These are phyloP conservation scores for Glareola pratincola DNA, from an alignment of 2,113 vertebrate genomes.

Conservation along the genomic window DNA sequence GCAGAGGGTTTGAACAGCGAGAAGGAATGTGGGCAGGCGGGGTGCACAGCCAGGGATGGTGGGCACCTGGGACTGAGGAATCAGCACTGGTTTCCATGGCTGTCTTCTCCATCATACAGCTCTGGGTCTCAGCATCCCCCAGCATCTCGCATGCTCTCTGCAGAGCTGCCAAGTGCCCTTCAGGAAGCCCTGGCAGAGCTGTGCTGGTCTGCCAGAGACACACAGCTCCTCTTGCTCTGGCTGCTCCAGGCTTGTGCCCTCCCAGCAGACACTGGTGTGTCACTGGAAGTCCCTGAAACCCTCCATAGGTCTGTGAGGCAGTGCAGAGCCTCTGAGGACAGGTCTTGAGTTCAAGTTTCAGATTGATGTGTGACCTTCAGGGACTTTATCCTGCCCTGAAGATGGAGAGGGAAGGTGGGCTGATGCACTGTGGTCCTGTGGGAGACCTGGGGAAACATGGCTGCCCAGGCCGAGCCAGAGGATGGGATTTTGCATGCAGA, in stretches of 20 bases:
- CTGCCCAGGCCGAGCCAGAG: neutral
- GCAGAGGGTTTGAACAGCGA: neutral
- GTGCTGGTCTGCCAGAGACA: neutral
- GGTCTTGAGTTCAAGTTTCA: neutral
- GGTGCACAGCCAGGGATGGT: accelerated
- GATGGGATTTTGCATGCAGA: neutral
- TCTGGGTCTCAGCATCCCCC: neutral
- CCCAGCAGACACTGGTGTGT: neutral
- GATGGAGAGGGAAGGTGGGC: no score
- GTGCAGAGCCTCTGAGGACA: neutral
- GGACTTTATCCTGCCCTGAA: neutral
- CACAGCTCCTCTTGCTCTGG: neutral
- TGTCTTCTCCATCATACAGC: neutral
- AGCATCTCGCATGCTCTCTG: accelerated
- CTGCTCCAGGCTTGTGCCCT: neutral
- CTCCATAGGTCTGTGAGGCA: neutral
- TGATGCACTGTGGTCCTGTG: neutral
- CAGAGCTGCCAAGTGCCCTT: neutral
- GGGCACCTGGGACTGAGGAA: neutral
- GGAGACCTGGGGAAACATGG: neutral
- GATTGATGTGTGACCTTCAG: neutral
- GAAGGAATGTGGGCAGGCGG: accelerated
- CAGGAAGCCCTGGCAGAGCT: neutral
- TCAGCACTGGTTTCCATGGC: neutral
- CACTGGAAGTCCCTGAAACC: neutral